Base-by-base conservation (phyloP, 2,797 vertebrate genomes). In the Sebastes kiyomatsui region DNA sequence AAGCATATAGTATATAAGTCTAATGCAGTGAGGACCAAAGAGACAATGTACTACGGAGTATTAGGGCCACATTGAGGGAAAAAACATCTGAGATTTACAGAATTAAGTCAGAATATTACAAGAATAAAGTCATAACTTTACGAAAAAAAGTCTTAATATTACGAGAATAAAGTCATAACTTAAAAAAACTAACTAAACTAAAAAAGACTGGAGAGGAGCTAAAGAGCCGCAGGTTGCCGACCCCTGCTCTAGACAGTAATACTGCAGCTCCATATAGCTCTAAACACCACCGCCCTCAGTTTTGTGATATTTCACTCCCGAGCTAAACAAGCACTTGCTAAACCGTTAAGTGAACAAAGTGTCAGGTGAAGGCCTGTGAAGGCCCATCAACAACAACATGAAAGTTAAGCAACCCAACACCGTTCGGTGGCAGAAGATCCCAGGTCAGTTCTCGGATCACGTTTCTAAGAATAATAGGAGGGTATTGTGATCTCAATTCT, bases 371-470 rank as follows among this genome's bases (percentile, higher is more conserved):
- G 42, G 54, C 23, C 61, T 58, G 35, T 49, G 66, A 69, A 49
- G 35, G n/a, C 14, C 56, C 66, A 68, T 59, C 49, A 65, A 66
- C 59, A 35, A 14, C 58, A 82, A 70, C 59, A 70, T 70, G 25
- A 59, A 59, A 18, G 65, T 64, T 32, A 33, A 42, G 74, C 80
- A 67, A 78, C 52, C 49, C 25, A 69, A 64, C 23, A 62, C 27
- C 18, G 14, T 28, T 49, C 55, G 23, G 60, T 16, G 38, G 49
- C 56, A 65, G 32, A 35, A 27, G 60, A 73, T 42, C 28, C 58
- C 65, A 6, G 10, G 33, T 61, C 60, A 54, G 73, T 38, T 61
- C 7, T 71, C 2, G 1, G 8, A 27, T 77, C 61, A n/a, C 3
- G n/a, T 64, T 42, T 55, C 35, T 46, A 20, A 35, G 23, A 38